Percentiles rank a stretch among this genome's conserved stretches.
These are phyloP conservation scores for Struthidea cinerea DNA, from an alignment of 2,113 vertebrate species.

Conservation along the genomic window DNA sequence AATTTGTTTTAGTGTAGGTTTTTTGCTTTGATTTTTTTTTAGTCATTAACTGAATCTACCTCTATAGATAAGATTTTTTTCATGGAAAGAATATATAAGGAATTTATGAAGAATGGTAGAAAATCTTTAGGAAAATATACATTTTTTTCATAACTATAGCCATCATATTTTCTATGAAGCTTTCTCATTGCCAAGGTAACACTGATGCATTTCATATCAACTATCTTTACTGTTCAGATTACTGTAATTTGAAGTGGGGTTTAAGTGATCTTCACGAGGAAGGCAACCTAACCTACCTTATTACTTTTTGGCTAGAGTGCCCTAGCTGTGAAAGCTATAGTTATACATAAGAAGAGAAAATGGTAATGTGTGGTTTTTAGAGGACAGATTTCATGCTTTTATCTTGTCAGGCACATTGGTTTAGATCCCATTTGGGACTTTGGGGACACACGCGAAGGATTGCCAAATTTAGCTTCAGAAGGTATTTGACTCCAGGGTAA, in stretches of 20 bases:
- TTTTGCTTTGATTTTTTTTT: neutral
- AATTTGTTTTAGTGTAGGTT: fast-evolving
- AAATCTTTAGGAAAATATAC: neutral
- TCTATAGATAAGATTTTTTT: neutral
- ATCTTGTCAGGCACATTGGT: neutral
- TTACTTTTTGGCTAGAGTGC: neutral
- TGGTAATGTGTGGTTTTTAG: neutral
- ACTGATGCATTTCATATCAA: neutral
- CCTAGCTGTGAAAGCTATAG: neutral
- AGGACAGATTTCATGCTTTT: neutral
- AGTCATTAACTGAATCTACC: neutral
- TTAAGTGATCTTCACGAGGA: neutral
- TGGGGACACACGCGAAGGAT: neutral
- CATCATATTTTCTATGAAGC: neutral
- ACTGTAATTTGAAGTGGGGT: neutral
- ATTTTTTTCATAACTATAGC: neutral
- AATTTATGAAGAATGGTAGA: neutral
- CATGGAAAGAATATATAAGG: neutral
- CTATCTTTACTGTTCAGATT: neutral
- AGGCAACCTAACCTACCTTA: neutral
- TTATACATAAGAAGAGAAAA: neutral
- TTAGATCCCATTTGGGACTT: neutral
- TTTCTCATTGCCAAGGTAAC: neutral
- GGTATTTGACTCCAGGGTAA: neutral
- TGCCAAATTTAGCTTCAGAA: neutral